phyloP scores from a whole-genome alignment of 2,797 vertebrate species.

The Pseudochirops corinnae region DNA sequence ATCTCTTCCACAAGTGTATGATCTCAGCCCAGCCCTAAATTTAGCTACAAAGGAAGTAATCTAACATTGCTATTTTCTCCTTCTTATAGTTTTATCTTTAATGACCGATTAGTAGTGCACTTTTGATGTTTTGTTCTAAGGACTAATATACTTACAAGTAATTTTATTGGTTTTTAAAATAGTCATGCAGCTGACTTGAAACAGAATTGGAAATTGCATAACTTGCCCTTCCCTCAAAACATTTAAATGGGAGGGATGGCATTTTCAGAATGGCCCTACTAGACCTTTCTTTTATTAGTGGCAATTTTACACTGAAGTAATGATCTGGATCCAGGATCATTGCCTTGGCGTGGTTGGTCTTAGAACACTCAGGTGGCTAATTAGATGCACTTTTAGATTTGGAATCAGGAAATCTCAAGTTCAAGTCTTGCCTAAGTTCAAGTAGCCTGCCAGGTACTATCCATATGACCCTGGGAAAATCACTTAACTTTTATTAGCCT shows the following conservation, averaged over 20 bases:
- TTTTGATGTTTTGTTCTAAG: constrained; percentile 18
- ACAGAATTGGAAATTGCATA: neutral
- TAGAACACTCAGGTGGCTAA: neutral
- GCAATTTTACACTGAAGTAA: constrained; percentile 3
- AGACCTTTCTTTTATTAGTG: constrained; percentile 7
- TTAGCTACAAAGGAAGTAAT: neutral
- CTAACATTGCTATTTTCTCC: neutral
- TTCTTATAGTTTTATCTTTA: constrained; percentile 22
- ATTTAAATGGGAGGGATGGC: neutral
- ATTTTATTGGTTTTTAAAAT: constrained; percentile 39
- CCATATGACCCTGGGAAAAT: neutral
- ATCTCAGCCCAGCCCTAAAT: neutral
- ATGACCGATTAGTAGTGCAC: neutral
- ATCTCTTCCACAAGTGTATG: neutral
- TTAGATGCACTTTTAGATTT: neutral
- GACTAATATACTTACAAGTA: neutral
- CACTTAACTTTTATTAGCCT: neutral
- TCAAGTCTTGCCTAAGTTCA: neutral
- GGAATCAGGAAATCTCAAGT: neutral
- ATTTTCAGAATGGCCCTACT: constrained; percentile 27
- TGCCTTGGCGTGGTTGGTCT: neutral
- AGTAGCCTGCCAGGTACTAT: neutral
- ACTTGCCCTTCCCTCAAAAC: neutral
- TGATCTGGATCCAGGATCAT: constrained; percentile 13
- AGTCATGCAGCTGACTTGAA: constrained; percentile 31